Base-by-base conservation (phyloP, 2,888 invertebrate genomes). In the Synergus gifuensis region DNA sequence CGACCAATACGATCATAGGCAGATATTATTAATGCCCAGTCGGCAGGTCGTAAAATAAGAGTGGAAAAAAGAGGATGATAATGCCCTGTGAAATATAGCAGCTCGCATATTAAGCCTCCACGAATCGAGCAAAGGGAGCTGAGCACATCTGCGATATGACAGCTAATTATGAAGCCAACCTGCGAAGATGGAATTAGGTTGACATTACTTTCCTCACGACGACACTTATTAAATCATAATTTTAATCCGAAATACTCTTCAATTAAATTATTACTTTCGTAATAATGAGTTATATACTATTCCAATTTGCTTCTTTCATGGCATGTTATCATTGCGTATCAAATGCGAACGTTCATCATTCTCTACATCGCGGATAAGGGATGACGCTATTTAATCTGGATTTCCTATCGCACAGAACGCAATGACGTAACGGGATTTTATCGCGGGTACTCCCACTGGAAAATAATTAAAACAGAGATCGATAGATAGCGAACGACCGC, bases 31-130 rank as follows among this genome's bases (percentile, higher is more conserved):
- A 89, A 88, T 86, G 88, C 87, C 87, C 86, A 89, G 87, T 88
- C 88, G 88, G 87, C 88, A 89, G 88, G 86, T 89, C 89, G 88
- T 89, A 88, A 88, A 89, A 87, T 85, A 85, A 88, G 87, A 87
- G 83, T 79, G 82, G 82, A 86, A 86, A 86, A 88, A 86, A 54
- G 49, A 87, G 83, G 88, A 88, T 86, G 88, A 89, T 89, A 89
- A 89, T 88, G 86, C 88, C 84, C 83, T 83, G 85, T 88, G 88
- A 88, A 88, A 87, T 89, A 89, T 88, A 85, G 87, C 86, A 82
- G 85, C 84, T 85, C 84, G 85, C 83, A 80, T 82, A 84, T 84
- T 84, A 84, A 84, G 83, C 83, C 80, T 78, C 67, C 79, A 76
- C 81, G 79, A 81, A 84, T 84, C 82, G 79, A 28, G 76, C 49